Percentiles rank a stretch among this genome's conserved stretches.
phyloP scores from a whole-genome alignment of 2,797 vertebrate genomes.

The Cyprinodon diabolis region DNA sequence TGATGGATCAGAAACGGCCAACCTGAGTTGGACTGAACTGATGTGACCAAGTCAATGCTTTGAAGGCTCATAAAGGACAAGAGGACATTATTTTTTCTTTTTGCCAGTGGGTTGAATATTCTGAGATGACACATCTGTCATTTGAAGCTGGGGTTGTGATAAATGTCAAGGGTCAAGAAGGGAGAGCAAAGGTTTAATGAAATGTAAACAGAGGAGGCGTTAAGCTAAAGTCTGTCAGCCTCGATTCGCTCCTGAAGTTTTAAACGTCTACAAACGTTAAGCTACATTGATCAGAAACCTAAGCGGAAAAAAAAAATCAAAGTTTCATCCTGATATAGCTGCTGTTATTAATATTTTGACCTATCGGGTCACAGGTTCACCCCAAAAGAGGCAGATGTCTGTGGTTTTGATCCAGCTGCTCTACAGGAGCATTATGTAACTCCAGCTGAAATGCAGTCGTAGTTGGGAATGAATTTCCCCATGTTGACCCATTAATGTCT shows the following conservation, averaged over 20 bases:
- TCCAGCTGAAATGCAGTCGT: background rate
- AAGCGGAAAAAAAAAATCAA: no score
- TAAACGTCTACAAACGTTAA: no score
- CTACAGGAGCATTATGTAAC: background rate
- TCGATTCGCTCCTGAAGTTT: no score
- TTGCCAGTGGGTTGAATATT: background rate
- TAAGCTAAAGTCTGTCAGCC: background rate
- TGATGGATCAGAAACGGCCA: background rate
- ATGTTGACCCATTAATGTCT: constrained; percentile 8
- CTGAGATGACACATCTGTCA: background rate
- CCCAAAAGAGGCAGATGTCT: background rate
- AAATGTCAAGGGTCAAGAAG: background rate
- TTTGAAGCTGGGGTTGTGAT: background rate
- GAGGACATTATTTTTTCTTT: background rate
- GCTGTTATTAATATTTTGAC: background rate
- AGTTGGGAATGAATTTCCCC: background rate
- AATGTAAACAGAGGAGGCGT: background rate
- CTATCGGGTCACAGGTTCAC: background rate
- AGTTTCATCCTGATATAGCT: background rate
- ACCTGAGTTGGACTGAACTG: background rate
- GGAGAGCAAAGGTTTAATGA: background rate
- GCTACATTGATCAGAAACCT: no score
- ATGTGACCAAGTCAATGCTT: background rate
- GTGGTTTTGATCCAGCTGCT: background rate
- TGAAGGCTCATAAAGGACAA: background rate